Evolutionary conservation across 2,113 vertebrate genomes (phyloP).

Genomic region (Sapayoa aenigma): DNA sequence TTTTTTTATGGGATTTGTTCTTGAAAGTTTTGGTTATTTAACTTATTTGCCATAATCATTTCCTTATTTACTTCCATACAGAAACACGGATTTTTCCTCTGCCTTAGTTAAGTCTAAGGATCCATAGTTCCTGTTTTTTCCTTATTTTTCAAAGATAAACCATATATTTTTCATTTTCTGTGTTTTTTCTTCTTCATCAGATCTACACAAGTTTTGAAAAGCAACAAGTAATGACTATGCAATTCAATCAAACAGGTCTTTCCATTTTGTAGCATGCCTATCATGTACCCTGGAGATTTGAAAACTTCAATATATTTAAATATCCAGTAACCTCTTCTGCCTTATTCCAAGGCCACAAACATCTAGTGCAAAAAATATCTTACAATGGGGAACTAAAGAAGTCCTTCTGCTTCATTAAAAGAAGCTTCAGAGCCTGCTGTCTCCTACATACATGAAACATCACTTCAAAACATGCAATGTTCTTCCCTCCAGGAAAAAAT

Average conservation of each 20-base stretch:
- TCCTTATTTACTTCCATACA: neutral
- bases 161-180: neutral
- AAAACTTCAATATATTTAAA: neutral
- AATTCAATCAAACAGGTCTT: neutral
- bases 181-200: neutral
- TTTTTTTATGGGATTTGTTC: neutral
- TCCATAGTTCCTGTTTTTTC: neutral
- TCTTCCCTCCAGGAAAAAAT: neutral
- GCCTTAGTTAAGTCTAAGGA: neutral
- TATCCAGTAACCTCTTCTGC: neutral
- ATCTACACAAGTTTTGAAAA: neutral
- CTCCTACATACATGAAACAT: neutral
- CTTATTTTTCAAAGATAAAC: neutral
- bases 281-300: neutral
- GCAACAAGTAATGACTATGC: neutral
- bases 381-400: neutral
- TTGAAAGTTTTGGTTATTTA: neutral
- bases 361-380: neutral
- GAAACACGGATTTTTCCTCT: neutral
- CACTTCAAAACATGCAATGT: neutral
- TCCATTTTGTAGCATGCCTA: neutral
- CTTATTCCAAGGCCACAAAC: neutral
- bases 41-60: neutral
- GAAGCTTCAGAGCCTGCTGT: neutral
- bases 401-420: neutral